Conservation (phyloP, 1,140 invertebrate genomes). For the Panulirus ornatus region DNA sequence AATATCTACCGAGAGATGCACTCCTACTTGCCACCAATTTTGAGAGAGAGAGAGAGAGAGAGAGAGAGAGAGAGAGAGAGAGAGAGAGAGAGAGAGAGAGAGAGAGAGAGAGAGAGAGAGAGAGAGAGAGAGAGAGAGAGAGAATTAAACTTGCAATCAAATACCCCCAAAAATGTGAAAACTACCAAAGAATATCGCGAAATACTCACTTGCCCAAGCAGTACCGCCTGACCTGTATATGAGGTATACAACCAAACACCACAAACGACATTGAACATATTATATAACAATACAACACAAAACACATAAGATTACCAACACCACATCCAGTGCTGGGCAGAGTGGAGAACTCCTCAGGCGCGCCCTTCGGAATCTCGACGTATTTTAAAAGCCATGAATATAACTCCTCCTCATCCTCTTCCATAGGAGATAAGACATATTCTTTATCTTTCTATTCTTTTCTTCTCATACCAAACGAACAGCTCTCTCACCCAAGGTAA, state of each 20-base stretch:
- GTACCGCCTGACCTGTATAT: neutral
- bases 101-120: slow-evolving; percentile 29
- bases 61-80: no score
- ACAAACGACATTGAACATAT: neutral
- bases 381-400: no score
- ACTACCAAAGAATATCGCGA: neutral
- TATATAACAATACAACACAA: neutral
- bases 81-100: slow-evolving; percentile 32
- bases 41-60: no score
- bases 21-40: no score
- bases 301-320: neutral
- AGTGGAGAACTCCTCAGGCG: no score
- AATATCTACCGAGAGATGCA: no score
- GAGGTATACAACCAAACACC: neutral
- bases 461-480: no score
- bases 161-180: neutral
- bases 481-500: no score
- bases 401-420: no score
- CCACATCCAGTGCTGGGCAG: neutral
- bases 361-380: no score
- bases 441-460: no score
- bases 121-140: slow-evolving; percentile 13
- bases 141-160: neutral
- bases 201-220: neutral
- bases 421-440: no score